Base-by-base conservation (phyloP, 2,888 invertebrate genomes). In the Biston betularia region DNA sequence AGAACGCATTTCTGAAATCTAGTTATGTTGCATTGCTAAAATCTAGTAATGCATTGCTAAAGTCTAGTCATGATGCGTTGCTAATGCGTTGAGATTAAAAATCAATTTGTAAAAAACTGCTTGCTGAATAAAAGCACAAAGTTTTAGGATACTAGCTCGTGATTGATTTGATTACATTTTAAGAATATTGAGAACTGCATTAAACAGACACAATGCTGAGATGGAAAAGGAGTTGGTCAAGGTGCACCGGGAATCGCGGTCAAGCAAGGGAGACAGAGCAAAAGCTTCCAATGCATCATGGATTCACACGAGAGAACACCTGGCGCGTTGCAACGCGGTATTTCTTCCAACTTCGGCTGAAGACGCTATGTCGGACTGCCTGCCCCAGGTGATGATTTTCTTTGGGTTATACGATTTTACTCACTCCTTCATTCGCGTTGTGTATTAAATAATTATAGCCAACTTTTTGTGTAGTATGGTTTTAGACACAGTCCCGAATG, bases 161-260 rank as follows among this genome's bases (percentile, higher is more conserved):
- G 12, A n/a, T 8, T 15, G 12, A 5, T 15, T 38, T 44, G 15
- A 33, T 44, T 7, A 42, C 7, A 55, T 42, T n/a, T 44, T 24
- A 56, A 45, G 11, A 55, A 55, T 34, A 45, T 56, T 34, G 34
- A 34, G 8, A 14, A 45, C 10, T 55, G 14, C 8, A 12, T 63
- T 54, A 12, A 7, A 68, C 76, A 97, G 97, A 79, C 98, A 98
- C 84, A 97, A 97, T 76, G 94, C 95, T 70, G 96, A 96, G 67
- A 98, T 98, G 97, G 97, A 97, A 82, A 97, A 96, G 77, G 94
- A 95, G 56, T 94, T 98, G 94, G 89, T 96, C 0, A 96, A 96
- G 79, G 95, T 94, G 66, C 96, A 97, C 75, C 94, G 96, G 0
- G 96, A 96, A 69, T 90, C 93, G 4, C 92, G 96, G 10, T 92